Base-by-base conservation (phyloP, 2,113 vertebrate species). In the Polypterus senegalus region DNA sequence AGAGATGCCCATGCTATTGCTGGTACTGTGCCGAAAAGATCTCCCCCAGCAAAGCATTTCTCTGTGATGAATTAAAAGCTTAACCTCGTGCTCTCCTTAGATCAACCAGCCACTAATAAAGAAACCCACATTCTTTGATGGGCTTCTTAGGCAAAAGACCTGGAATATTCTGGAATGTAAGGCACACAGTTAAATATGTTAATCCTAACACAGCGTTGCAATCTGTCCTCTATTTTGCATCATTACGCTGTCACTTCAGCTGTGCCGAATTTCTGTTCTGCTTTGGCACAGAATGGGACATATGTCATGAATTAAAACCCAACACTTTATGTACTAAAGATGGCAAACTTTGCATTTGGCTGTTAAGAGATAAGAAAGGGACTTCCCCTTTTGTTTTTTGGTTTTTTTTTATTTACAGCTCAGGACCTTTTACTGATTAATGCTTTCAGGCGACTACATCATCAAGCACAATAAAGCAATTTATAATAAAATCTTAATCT, bases 261-360 rank as follows among this genome's bases (percentile, higher is more conserved):
- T 8, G 48, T 8, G 52, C 48, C 9, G 3, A 5, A 49, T n/a
- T 47, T 44, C 43, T 46, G 27, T 48, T 7, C 53, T 49, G 54
- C 56, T n/a, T 52, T 58, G 8, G 62, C 47, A 47, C 48, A 57
- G 46, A 7, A 48, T 27, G 10, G 8, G 46, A 46, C 57, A 54
- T 45, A 53, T 9, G 57, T 46, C 10, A 43, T 4, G 46, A 54
- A 53, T 47, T 63, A 7, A 54, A 62, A 54, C 44, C 5, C 43
- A 62, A 46, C 51, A 54, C 44, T 46, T 9, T 54, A 47, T 62
- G 49, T 62, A 44, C 46, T 47, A 51, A 51, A 10, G 49, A 47
- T 64, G 57, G 9, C 8, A 59, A 27, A 45, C n/a, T 51, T 62
- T 62, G 61, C 61, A 62, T 62, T 49, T 54, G 54, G 5, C 44